These are phyloP conservation scores for Zygogramma bicolorata DNA, from an alignment of 2,888 invertebrate species.

Conservation along the genomic window DNA sequence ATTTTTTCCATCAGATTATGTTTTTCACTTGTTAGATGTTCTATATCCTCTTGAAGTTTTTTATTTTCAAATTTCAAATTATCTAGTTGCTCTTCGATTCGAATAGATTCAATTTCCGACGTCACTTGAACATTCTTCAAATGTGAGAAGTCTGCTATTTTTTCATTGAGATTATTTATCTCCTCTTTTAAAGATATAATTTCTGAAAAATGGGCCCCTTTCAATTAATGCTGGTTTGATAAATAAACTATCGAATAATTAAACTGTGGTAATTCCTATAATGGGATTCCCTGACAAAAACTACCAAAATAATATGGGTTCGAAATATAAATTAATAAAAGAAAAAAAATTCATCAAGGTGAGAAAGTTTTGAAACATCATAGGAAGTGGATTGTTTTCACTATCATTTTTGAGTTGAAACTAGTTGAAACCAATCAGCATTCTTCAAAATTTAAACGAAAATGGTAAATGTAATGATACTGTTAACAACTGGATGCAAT, in stretches of 20 bases:
- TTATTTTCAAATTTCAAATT: conserved; percentile 69
- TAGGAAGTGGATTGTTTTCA: too few species aligned
- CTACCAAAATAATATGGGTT: too few species aligned
- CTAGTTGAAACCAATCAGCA: too few species aligned
- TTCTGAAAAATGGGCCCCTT: conserved; percentile 64
- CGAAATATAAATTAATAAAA: too few species aligned
- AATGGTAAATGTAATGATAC: not conserved
- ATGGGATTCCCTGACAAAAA: too few species aligned
- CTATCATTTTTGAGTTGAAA: too few species aligned
- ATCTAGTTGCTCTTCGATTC: conserved; percentile 82
- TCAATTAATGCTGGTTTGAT: not conserved
- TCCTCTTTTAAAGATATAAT: conserved; percentile 73
- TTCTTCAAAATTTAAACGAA: too few species aligned
- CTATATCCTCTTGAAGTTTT: conserved; percentile 68
- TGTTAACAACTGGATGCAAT: not conserved
- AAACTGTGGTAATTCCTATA: too few species aligned
- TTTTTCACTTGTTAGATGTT: conserved; percentile 69
- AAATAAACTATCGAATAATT: too few species aligned
- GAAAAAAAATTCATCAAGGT: too few species aligned
- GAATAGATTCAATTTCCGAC: conserved; percentile 82
- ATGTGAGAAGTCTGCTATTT: conserved; percentile 72
- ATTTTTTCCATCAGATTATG: conserved; percentile 70
- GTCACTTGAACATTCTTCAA: conserved; percentile 79
- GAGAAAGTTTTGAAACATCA: too few species aligned
- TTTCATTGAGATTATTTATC: conserved; percentile 73